phyloP scores from a whole-genome alignment of 2,113 vertebrate genomes.

The Phalacrocorax pelagicus region DNA sequence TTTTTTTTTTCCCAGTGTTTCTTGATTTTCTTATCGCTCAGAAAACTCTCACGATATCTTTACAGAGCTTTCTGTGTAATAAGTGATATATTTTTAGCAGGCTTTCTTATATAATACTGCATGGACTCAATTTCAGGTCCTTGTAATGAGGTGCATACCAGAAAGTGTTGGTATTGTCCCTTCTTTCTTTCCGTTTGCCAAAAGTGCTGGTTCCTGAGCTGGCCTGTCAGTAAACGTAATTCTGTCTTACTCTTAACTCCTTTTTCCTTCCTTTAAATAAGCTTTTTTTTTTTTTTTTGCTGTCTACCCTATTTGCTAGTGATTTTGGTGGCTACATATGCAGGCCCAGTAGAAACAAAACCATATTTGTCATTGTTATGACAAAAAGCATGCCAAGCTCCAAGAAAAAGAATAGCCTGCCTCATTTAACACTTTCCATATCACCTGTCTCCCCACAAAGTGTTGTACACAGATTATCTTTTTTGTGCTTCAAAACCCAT shows the following conservation, averaged over 20 bases:
- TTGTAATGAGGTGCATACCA: rapidly evolving
- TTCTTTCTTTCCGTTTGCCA: background rate
- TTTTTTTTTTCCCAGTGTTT: background rate
- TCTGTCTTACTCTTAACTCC: background rate
- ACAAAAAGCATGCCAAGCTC: background rate
- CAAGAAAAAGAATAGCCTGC: background rate
- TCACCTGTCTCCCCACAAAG: background rate
- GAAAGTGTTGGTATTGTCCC: background rate
- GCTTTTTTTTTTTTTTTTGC: background rate
- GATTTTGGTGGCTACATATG: background rate
- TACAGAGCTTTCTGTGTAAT: rapidly evolving
- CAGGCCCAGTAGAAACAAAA: background rate
- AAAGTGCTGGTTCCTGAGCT: background rate
- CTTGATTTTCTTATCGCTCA: background rate
- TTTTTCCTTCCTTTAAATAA: background rate
- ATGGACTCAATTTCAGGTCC: background rate
- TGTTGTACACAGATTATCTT: background rate
- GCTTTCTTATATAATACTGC: rapidly evolving
- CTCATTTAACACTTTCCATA: background rate
- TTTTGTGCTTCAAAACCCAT: background rate
- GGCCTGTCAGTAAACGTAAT: background rate
- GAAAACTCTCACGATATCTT: background rate
- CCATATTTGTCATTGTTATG: background rate
- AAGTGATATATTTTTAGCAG: background rate
- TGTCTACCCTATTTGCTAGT: background rate